Percentiles rank a stretch among this genome's conserved stretches.
Evolutionary conservation across 2,888 invertebrate species (phyloP).

Genomic region (Nymphalis c-album): DNA sequence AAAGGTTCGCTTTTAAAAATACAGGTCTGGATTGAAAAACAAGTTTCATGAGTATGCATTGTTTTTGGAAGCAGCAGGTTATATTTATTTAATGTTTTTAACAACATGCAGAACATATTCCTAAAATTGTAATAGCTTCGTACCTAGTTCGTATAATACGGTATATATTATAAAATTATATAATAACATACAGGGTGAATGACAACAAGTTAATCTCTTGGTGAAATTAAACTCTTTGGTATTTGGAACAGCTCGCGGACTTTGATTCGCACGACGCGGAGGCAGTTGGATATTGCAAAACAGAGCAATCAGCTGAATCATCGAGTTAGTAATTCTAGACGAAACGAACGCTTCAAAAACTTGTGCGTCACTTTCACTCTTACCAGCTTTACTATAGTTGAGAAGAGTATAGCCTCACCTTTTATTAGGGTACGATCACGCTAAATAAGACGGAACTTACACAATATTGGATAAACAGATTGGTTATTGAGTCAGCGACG

Average conservation of each 20-base stretch:
- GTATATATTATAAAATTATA: neutral
- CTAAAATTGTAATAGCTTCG: no score
- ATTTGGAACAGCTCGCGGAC: slow-evolving; percentile 10
- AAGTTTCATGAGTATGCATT: no score
- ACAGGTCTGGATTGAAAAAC: no score
- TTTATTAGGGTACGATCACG: neutral
- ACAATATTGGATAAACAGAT: slow-evolving; percentile 9
- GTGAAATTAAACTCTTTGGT: neutral
- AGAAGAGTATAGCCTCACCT: neutral
- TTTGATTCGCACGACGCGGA: slow-evolving; percentile 7
- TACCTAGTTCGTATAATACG: no score
- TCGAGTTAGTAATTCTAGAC: neutral
- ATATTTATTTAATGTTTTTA: no score
- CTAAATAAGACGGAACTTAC: slow-evolving; percentile 16
- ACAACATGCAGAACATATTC: no score
- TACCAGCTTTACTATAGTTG: neutral
- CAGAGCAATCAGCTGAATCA: slow-evolving; percentile 16
- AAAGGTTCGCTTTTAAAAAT: neutral
- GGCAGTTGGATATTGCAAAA: slow-evolving; percentile 9
- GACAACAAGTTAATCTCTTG: neutral
- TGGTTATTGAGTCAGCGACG: neutral
- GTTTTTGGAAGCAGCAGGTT: no score
- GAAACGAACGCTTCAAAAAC: no score
- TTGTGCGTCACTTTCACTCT: slow-evolving; percentile 14
- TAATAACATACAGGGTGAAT: neutral